These are phyloP conservation scores for Zenarchopterus dispar DNA, from an alignment of 2,797 vertebrate genomes.

Conservation along the genomic window DNA sequence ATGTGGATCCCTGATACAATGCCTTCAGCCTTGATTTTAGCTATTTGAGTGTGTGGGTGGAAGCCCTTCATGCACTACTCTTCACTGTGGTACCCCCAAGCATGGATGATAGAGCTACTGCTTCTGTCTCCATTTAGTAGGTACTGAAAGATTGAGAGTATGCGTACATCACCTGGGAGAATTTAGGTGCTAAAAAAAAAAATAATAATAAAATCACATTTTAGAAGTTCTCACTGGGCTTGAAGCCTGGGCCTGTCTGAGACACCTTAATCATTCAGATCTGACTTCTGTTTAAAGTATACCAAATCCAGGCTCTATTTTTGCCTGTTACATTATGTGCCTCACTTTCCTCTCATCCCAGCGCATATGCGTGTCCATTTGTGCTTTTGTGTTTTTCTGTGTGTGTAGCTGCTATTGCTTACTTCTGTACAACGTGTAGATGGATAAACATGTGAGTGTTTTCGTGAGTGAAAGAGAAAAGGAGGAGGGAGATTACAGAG, in stretches of 20 bases:
- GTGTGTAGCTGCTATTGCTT: conserved; percentile 59
- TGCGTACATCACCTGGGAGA: conserved; percentile 39
- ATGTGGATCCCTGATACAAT: conserved; percentile 58
- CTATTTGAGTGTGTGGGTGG: conserved; percentile 49
- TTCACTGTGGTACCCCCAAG: conserved; percentile 40
- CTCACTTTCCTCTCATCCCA: conserved; percentile 70
- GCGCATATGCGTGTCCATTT: conserved; percentile 36
- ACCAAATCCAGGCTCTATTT: conserved; percentile 74
- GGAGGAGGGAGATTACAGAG: conserved; percentile 7
- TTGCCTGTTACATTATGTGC: conserved; percentile 76
- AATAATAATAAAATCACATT: too few relatives aligned
- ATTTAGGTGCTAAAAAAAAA: conserved; percentile 50
- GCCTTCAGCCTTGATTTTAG: conserved; percentile 58
- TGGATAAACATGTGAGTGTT: conserved; percentile 61
- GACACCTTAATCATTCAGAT: conserved; percentile 60
- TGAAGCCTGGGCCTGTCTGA: conserved; percentile 45
- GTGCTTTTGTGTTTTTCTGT: conserved; percentile 30
- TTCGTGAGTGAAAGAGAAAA: conserved; percentile 41
- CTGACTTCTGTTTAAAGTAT: conserved; percentile 66
- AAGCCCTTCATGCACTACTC: conserved; percentile 60
- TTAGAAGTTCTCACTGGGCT: conserved; percentile 57
- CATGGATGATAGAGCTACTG: conserved; percentile 27
- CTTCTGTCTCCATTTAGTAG: conserved; percentile 41
- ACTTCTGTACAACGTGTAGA: conserved; percentile 56
- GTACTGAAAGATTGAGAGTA: conserved; percentile 46